These are phyloP conservation scores for Aporophyla nigra DNA, from an alignment of 2,888 invertebrate genomes.

Conservation along the genomic window DNA sequence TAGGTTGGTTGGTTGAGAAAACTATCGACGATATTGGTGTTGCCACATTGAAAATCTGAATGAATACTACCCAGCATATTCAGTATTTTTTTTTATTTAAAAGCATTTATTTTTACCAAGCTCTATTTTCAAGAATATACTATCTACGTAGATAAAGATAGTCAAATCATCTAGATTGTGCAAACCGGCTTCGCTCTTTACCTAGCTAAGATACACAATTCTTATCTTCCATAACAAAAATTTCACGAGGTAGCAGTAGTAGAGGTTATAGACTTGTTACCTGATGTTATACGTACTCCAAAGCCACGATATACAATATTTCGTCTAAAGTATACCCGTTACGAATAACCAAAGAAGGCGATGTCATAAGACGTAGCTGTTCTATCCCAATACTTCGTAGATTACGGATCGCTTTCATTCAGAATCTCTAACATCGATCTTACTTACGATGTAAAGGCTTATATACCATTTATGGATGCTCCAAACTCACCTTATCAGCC, in stretches of 20 bases:
- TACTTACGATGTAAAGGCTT: background rate
- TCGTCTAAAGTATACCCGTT: background rate
- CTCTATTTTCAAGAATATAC: background rate
- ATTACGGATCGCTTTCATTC: too few species aligned
- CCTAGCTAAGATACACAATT: background rate
- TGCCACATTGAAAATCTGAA: too few species aligned
- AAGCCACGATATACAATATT: background rate
- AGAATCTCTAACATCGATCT: background rate
- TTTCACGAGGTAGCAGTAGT: background rate
- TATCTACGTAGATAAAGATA: too few species aligned
- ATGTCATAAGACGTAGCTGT: background rate
- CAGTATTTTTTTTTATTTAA: too few species aligned
- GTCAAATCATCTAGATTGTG: background rate
- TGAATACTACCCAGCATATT: too few species aligned
- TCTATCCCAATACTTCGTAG: background rate
- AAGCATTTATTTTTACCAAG: background rate
- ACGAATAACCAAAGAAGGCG: background rate
- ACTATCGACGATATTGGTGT: background rate
- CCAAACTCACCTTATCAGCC: slow-evolving; percentile 69
- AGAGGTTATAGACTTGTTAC: background rate
- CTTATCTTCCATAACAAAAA: too few species aligned
- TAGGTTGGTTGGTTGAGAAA: background rate
- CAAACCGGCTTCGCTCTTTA: background rate
- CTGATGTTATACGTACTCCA: background rate
- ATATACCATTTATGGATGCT: background rate